Conservation (phyloP, 2,888 invertebrate species). For the Ornithoptera alexandrae region DNA sequence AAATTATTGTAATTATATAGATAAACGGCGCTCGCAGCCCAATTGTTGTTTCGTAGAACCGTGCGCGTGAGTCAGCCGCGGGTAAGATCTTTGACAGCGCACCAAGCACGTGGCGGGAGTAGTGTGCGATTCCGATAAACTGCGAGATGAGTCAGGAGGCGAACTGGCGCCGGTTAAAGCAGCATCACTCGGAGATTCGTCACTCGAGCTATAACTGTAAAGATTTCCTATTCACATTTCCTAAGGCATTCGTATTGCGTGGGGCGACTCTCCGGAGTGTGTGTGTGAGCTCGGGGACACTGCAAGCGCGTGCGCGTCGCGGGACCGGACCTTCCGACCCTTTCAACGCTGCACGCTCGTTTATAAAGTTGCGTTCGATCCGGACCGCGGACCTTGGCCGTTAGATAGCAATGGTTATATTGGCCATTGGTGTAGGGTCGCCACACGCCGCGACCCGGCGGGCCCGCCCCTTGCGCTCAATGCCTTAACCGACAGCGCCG, state of each 20-base stretch:
- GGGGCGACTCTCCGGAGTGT: neutral
- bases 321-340: neutral
- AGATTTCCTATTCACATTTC: too few relatives aligned
- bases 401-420: neutral
- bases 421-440: neutral
- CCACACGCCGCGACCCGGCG: neutral
- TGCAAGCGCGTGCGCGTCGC: neutral
- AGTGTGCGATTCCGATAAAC: slow-evolving; percentile 12
- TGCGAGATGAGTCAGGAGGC: slow-evolving; percentile 25
- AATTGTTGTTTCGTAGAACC: too few relatives aligned
- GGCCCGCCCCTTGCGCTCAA: neutral
- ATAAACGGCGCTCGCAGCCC: too few relatives aligned
- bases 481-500: too few relatives aligned
- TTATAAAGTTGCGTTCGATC: too few relatives aligned
- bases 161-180: neutral
- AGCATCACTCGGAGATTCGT: too few relatives aligned
- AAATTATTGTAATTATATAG: too few relatives aligned
- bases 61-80: too few relatives aligned
- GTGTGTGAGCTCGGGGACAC: neutral
- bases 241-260: neutral
- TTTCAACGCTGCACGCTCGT: too few relatives aligned
- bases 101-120: too few relatives aligned
- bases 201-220: too few relatives aligned
- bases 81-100: too few relatives aligned
- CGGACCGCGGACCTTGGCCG: neutral